phyloP scores from a whole-genome alignment of 2,888 invertebrate genomes.

The Taenaris catops region DNA sequence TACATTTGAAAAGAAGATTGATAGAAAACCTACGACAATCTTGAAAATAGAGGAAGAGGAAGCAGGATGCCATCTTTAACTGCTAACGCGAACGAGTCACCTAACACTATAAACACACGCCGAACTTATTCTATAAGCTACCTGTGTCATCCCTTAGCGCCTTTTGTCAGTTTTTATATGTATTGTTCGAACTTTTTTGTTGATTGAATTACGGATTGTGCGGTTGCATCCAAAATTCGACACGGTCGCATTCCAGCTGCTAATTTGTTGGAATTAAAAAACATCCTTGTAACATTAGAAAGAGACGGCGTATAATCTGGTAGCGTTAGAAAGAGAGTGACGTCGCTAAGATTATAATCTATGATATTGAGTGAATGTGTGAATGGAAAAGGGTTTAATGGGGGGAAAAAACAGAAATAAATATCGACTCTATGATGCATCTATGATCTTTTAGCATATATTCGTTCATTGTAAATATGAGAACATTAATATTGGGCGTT shows the following conservation, averaged over 20 bases:
- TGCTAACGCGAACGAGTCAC: too few relatives aligned
- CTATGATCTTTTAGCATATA: too few relatives aligned
- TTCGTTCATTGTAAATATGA: too few relatives aligned
- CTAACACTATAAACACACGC: too few relatives aligned
- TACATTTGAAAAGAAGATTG: too few relatives aligned
- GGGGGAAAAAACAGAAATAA: neutral
- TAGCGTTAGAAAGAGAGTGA: neutral
- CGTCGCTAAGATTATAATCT: neutral
- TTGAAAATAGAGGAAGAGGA: too few relatives aligned
- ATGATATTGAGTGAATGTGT: neutral
- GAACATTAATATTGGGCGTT: too few relatives aligned
- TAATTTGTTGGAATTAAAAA: constrained; percentile 52
- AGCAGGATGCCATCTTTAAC: too few relatives aligned
- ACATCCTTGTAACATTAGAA: constrained; percentile 5
- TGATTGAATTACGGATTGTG: constrained; percentile 68
- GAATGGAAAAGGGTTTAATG: neutral
- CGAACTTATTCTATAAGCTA: constrained; percentile 51
- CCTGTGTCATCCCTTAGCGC: constrained; percentile 67
- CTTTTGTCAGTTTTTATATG: constrained; percentile 53
- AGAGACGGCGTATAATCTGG: neutral
- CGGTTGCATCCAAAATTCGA: constrained; percentile 62
- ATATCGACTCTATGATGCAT: neutral
- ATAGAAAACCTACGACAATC: too few relatives aligned
- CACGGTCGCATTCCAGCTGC: constrained; percentile 65
- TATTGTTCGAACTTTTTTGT: constrained; percentile 53